Evolutionary conservation across 2,113 vertebrate species (phyloP), one percentile per base, ranked within the genome.

Genomic region (Dipodomys spectabilis): DNA sequence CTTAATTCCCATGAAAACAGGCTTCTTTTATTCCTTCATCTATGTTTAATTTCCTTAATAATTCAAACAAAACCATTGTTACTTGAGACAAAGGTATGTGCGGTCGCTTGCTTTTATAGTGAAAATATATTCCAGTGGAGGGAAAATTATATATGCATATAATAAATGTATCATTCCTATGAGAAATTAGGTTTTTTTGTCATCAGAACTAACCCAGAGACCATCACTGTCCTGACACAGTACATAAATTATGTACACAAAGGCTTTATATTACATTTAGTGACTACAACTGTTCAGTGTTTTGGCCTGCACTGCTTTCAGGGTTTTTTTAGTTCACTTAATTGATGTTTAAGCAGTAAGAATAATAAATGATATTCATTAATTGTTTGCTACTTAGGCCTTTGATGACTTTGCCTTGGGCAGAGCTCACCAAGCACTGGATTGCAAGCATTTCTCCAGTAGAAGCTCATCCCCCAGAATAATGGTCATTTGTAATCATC

Each of bases 1-100:
- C 30, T 86, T 32, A 68, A 71, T 82, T 80, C 16, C 92, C 15
- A 72, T n/a, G 11, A 12, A 6, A 78, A 57, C 71, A 57, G 94
- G 2, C 7, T 65, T 86, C 13, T 60, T 22, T 28, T 78, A 64
- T 3, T 32, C 15, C 15, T 94, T 20, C n/a, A n/a, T 23, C 16
- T 49, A 18, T 62, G 64, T 35, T 60, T 35, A 93, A 88, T 80
- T 96, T 67, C 23, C 35, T 79, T 92, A 82, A 73, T 2, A 78
- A 5, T 27, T 2, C 44, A 74, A n/a, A 15, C 86, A 53, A 88
- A 64, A 57, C 2, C 32, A 79, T 4, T 35, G 7, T 69, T 81
- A n/a, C 16, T 65, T 71, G 45, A 90, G 64, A 32, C 72, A 89
- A 30, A 75, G 22, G 13, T 71, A 22, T 18, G 1, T 28, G 80